Evolutionary conservation across 1,140 invertebrate species (phyloP), one percentile per base, ranked within the genome.

Genomic region (Harpegnathos saltator): DNA sequence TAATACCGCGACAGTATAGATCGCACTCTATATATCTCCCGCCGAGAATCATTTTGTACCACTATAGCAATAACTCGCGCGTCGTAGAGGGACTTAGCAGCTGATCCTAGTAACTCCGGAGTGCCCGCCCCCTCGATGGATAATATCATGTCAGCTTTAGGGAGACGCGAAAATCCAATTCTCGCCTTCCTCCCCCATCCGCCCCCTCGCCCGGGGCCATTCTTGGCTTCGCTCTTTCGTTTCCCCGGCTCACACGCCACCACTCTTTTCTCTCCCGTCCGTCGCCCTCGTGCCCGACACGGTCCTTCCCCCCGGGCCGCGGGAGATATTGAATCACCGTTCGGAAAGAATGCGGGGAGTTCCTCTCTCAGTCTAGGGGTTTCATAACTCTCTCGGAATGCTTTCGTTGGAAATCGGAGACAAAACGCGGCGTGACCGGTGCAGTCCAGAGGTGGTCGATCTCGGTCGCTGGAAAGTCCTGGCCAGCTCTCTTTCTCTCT

Each of bases 291-390:
- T 59, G 48, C n/a, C n/a, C 65, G 75, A 48, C 72, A 48, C 22
- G 29, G 48, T 29, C 61, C 33, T 29, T 38, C 12, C 22, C n/a
- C 19, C 59, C n/a, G n/a, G 33, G 69, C 73, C 81, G 9, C 52
- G 72, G 65, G 65, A 78, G 81, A 82, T 82, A 82, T 82, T 78
- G 81, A 82, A 82, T 82, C 72, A 78, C 59, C 81, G 50, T 63
- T 33, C 72, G 81, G 73, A 82, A 82, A 77, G 81, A 82, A 82
- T 82, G 77, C 72, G 48, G n/a, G n/a, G 72, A 77, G 73, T 82
- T 65, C 72, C 73, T 82, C 81, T 82, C n/a, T n/a, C n/a, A n/a
- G 72, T 82, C 72, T 82, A 33, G n/a, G 48, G 33, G 59, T 78
- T 82, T 82, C 72, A 82, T 82, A 82, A 82, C 81, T 82, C 19